These are phyloP conservation scores for Pelmatolapia mariae DNA, from an alignment of 2,113 vertebrate species.

Conservation along the genomic window DNA sequence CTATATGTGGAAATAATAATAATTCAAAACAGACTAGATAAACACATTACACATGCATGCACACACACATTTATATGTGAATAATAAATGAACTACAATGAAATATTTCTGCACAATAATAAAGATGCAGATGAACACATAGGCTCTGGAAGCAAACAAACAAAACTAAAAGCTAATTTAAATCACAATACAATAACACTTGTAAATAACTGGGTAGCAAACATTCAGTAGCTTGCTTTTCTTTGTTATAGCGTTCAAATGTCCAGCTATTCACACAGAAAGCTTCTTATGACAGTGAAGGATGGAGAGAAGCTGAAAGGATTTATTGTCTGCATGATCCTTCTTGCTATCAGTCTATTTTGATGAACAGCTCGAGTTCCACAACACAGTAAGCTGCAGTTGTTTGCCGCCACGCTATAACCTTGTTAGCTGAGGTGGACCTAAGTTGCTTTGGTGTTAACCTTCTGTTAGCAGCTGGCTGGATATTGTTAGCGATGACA, in stretches of 20 bases:
- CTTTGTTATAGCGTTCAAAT: background rate
- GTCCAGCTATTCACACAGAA: background rate
- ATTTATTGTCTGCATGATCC: background rate
- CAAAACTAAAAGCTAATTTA: background rate
- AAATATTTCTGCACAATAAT: background rate
- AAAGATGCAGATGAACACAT: background rate
- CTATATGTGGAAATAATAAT: background rate
- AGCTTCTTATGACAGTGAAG: background rate
- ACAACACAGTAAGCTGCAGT: background rate
- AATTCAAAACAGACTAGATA: background rate
- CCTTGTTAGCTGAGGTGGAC: background rate
- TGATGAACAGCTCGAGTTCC: background rate
- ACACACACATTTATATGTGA: background rate
- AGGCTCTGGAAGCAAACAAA: background rate
- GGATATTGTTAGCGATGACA: background rate
- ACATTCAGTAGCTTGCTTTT: background rate
- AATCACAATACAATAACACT: background rate
- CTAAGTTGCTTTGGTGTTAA: background rate
- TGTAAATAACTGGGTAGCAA: background rate
- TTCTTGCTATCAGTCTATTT: background rate
- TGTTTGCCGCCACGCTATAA: background rate
- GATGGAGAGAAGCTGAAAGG: background rate
- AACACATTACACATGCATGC: background rate
- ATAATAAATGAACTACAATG: background rate
- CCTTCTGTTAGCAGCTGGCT: background rate